Base-by-base conservation (phyloP, 2,113 vertebrate genomes). In the Leptosomus discolor region DNA sequence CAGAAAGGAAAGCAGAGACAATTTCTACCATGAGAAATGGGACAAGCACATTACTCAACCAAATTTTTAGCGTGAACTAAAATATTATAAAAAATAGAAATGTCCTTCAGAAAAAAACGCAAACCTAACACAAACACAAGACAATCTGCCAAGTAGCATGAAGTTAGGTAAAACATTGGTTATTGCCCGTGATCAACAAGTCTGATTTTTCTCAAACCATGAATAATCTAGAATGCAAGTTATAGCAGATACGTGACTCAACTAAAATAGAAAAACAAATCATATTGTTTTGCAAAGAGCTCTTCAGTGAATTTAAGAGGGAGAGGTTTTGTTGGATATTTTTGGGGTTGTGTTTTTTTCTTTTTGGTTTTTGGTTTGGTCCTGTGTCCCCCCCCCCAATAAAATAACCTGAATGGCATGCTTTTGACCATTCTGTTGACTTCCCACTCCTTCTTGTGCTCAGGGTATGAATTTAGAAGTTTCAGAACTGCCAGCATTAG, bases 281-380 rank as follows among this genome's bases (percentile, higher is more conserved):
- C 17, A 57, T 23, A 36, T 2, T 15, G 3, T 34, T 88, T 91
- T 73, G 15, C 17, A 64, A 61, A 68, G 17, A 18, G 1, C 1
- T 60, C 39, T 64, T 45, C 8, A 64, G 11, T 48, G 5, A 29
- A 43, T 46, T 7, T 13, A 53, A 37, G 11, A 46, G 6, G 3
- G 3, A 50, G 9, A 2, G 6, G 0, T 64, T 88, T 82, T 1
- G 5, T 21, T 68, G 6, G 1, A 2, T 0, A 5, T 39, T n/a
- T 34, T 50, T 23, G 11, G 5, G 26, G 5, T 57, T 64, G 54
- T 11, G 4, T 2, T 2, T 26, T 63, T 61, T 65, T 8, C 6
- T 15, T 39, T 39, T 29, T 37, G 15, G 17, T 58, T 67, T 58
- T 64, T 58, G 12, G 4, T 12, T 50, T 19, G 21, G 54, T 56